Conservation (phyloP, 2,797 vertebrate species). For the Periparus ater region DNA sequence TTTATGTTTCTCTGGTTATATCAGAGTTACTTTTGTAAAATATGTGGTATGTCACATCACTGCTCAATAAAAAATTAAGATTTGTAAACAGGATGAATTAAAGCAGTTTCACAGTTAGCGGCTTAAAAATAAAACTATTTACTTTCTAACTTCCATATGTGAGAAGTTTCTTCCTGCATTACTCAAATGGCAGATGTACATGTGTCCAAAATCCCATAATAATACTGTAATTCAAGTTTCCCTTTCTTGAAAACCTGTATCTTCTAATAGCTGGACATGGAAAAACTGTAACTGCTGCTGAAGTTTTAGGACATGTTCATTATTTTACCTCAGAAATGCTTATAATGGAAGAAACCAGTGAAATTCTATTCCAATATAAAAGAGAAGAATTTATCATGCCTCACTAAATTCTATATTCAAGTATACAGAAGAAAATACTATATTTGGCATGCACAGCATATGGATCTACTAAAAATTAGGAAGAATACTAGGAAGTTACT, state of each 20-base stretch:
- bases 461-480: not conserved
- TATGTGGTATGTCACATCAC: not conserved
- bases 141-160: not conserved
- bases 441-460: not conserved
- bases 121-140: not conserved
- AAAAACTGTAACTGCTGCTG: not conserved
- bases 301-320: not conserved
- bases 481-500: not conserved
- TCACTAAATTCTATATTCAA: not conserved
- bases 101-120: not conserved
- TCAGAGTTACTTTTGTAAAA: not conserved
- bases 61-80: not conserved
- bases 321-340: not conserved
- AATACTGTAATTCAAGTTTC: not conserved
- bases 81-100: not conserved
- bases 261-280: not conserved
- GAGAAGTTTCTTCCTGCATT: not conserved
- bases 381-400: not conserved
- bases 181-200: not conserved
- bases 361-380: not conserved
- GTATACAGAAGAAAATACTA: not conserved
- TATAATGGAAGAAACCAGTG: not conserved
- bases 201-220: not conserved
- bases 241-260: not conserved
- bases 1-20: not conserved